These are phyloP conservation scores for Parazoanthus atlanticus DNA, from an alignment of 92 coral and sea anemone species.

Conservation along the genomic window DNA sequence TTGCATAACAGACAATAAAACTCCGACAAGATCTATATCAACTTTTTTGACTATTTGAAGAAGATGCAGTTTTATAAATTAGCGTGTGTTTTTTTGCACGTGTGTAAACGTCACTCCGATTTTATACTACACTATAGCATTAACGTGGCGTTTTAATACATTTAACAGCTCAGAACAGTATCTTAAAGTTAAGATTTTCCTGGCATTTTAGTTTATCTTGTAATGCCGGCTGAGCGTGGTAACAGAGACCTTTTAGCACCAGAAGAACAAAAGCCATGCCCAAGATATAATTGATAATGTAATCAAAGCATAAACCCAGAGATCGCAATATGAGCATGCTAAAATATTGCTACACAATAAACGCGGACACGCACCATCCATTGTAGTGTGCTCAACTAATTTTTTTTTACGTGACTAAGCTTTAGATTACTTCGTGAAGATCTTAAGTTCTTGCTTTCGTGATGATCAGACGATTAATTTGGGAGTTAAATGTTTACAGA, in stretches of 20 bases:
- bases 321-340: neutral
- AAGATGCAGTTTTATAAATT: too few relatives aligned
- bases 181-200: neutral
- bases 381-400: neutral
- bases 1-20: neutral
- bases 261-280: neutral
- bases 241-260: neutral
- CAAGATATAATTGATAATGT: neutral
- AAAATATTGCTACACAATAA: neutral
- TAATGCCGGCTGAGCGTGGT: neutral
- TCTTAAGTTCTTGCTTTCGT: neutral
- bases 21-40: neutral
- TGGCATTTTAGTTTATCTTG: neutral
- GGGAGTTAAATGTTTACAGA: conserved; percentile 1
- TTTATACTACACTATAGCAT: neutral
- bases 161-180: neutral
- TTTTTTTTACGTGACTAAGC: conserved; percentile 20
- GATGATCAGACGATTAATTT: neutral
- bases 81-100: neutral
- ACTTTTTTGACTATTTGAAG: neutral
- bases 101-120: neutral
- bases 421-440: neutral
- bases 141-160: too few relatives aligned
- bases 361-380: neutral
- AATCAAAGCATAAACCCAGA: neutral